Evolutionary conservation across 2,888 invertebrate genomes (phyloP).

Genomic region (Ryuthela nishihirai): DNA sequence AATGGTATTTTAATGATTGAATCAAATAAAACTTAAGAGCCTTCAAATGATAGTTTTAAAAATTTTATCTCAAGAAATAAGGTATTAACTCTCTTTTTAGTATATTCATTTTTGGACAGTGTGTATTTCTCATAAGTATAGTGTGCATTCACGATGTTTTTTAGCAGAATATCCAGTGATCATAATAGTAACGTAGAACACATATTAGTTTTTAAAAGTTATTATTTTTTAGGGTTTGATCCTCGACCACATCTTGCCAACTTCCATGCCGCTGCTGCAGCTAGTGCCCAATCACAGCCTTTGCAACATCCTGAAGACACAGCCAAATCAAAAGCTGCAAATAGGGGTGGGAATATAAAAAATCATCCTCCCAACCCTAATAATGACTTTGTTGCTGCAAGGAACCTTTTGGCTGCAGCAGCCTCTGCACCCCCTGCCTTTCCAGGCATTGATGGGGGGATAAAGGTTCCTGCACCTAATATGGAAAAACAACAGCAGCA

Average conservation of each 20-base stretch:
- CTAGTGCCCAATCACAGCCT: constrained; percentile 23
- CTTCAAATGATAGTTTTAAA: no score
- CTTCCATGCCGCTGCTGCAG: constrained; percentile 29
- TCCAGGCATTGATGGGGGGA: constrained; percentile 31
- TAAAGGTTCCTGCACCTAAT: constrained; percentile 32
- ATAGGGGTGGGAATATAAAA: constrained; percentile 17
- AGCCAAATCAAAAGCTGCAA: constrained; percentile 13
- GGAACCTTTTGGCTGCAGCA: constrained; percentile 31
- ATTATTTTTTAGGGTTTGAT: constrained; percentile 34
- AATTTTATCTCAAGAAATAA: no score
- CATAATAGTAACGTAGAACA: not conserved
- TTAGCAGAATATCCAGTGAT: no score
- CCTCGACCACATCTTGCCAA: constrained; percentile 39
- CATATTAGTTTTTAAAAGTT: not conserved
- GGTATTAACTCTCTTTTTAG: no score
- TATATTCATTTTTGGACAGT: no score
- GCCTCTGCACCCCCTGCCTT: constrained; percentile 36
- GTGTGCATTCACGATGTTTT: no score
- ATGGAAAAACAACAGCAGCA: constrained; percentile 22
- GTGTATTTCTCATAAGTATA: no score
- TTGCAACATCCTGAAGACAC: constrained; percentile 29
- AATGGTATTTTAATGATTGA: no score
- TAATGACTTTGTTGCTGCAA: constrained; percentile 16
- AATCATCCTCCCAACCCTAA: constrained; percentile 24
- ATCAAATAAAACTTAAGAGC: no score